Evolutionary conservation across 2,888 invertebrate species (phyloP).

Genomic region (Cosmia pyralina): DNA sequence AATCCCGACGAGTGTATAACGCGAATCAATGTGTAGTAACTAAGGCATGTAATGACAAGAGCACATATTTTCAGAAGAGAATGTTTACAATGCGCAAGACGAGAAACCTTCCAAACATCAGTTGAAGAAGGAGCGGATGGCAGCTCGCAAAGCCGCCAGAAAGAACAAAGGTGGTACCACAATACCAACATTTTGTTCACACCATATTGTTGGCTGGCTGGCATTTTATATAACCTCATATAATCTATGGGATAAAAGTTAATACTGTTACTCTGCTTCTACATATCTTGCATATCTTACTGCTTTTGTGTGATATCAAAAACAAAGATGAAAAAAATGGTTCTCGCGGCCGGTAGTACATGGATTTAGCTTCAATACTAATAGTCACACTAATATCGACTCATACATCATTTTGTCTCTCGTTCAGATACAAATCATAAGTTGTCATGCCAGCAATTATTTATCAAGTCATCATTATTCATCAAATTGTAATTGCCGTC

Average conservation of each 20-base stretch:
- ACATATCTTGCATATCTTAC: conserved; percentile 41
- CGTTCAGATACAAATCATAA: conserved; percentile 21
- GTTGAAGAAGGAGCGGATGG: conserved; percentile 91
- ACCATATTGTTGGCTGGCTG: conserved; percentile 59
- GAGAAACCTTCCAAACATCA: conserved; percentile 92
- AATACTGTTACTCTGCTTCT: conserved; percentile 42
- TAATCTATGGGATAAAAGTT: conserved; percentile 11
- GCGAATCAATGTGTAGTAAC: conserved; percentile 62
- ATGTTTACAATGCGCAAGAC: conserved; percentile 87
- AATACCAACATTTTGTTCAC: conserved; percentile 53
- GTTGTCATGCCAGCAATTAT: conserved; percentile 50
- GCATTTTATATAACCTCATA: conserved; percentile 48
- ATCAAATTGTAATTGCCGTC: conserved; percentile 16
- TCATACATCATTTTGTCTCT: conserved; percentile 16
- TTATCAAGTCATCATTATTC: conserved; percentile 20
- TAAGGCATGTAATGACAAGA: conserved; percentile 75
- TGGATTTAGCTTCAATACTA: conserved; percentile 32
- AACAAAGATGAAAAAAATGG: conserved; percentile 8
- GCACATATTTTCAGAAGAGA: conserved; percentile 86
- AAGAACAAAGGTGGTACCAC: conserved; percentile 84
- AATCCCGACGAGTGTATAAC: conserved; percentile 45
- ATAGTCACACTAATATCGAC: conserved; percentile 25
- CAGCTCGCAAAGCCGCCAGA: conserved; percentile 89
- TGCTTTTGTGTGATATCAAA: conserved; percentile 27
- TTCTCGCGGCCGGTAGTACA: conserved; percentile 35